phyloP scores from a whole-genome alignment of 2,888 invertebrate genomes.

The Aromia moschata region DNA sequence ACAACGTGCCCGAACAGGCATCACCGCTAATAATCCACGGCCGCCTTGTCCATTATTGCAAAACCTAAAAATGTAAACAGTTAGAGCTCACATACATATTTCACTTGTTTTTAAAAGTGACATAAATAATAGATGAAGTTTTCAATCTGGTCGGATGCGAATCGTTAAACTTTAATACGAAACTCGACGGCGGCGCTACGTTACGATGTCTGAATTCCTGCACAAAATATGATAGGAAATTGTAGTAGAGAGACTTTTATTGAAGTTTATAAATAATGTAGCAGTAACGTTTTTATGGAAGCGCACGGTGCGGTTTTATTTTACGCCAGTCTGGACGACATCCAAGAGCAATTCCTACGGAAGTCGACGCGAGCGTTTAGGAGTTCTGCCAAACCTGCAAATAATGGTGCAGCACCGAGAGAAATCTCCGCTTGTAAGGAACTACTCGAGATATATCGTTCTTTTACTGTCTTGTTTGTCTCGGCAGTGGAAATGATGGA shows the following conservation, averaged over 20 bases:
- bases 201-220: conserved; percentile 11
- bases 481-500: conserved; percentile 26
- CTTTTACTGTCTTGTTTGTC: conserved; percentile 29
- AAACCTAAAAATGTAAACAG: conserved; percentile 4
- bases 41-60: neutral
- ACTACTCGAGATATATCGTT: conserved; percentile 27
- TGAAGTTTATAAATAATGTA: conserved; percentile 34
- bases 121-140: conserved; percentile 21
- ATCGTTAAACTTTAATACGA: conserved; percentile 29
- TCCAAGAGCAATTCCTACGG: conserved; percentile 33
- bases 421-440: conserved; percentile 17
- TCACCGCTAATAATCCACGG: neutral
- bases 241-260: conserved; percentile 24
- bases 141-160: conserved; percentile 23
- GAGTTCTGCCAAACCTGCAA: conserved; percentile 28
- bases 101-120: conserved; percentile 11
- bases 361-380: conserved; percentile 14
- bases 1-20: too few species aligned
- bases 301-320: conserved; percentile 30
- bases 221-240: conserved; percentile 26
- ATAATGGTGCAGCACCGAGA: conserved; percentile 34
- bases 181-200: conserved; percentile 9
- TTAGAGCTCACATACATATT: conserved; percentile 14
- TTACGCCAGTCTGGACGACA: conserved; percentile 28
- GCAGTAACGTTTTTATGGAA: conserved; percentile 29